Evolutionary conservation across 2,113 vertebrate genomes (phyloP).

Genomic region (Nothobranchius kuhntae): DNA sequence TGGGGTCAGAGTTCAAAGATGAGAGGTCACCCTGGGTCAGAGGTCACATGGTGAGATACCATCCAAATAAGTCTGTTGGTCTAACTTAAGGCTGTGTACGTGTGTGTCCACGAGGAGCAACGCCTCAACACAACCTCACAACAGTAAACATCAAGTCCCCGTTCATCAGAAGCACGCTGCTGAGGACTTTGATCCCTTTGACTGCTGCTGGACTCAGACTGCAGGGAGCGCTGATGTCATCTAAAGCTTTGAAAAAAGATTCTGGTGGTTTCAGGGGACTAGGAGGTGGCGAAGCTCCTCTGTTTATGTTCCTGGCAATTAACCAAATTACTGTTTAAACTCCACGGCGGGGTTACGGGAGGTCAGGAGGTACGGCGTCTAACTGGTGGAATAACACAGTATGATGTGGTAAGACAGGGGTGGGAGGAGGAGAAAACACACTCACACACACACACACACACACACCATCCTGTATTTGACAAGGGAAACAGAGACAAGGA

Average conservation of each 20-base stretch:
- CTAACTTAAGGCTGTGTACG: constrained; percentile 23
- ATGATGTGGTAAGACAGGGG: constrained; percentile 50
- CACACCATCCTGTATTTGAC: constrained; percentile 36
- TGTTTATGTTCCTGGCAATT: constrained; percentile 67
- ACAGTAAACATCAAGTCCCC: constrained; percentile 45
- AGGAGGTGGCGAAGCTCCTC: constrained; percentile 60
- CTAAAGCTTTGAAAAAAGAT: constrained; percentile 68
- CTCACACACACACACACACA: neutral
- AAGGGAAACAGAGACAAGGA: constrained; percentile 40
- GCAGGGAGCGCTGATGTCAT: constrained; percentile 52
- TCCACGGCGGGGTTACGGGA: constrained; percentile 52
- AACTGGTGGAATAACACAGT: constrained; percentile 60
- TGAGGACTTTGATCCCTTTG: constrained; percentile 70
- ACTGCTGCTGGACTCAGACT: constrained; percentile 61
- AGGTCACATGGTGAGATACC: constrained; percentile 73
- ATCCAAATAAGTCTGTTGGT: constrained; percentile 48
- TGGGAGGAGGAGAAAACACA: constrained; percentile 5
- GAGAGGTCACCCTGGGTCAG: constrained; percentile 71
- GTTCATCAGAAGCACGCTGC: constrained; percentile 68
- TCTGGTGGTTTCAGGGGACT: constrained; percentile 61
- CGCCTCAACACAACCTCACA: constrained; percentile 32
- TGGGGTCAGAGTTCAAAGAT: constrained; percentile 75
- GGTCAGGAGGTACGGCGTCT: constrained; percentile 59
- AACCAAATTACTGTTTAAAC: constrained; percentile 72
- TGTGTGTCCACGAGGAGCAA: neutral